Evolutionary conservation across 2,888 invertebrate genomes (phyloP).

Genomic region (Xylophagus ater): DNA sequence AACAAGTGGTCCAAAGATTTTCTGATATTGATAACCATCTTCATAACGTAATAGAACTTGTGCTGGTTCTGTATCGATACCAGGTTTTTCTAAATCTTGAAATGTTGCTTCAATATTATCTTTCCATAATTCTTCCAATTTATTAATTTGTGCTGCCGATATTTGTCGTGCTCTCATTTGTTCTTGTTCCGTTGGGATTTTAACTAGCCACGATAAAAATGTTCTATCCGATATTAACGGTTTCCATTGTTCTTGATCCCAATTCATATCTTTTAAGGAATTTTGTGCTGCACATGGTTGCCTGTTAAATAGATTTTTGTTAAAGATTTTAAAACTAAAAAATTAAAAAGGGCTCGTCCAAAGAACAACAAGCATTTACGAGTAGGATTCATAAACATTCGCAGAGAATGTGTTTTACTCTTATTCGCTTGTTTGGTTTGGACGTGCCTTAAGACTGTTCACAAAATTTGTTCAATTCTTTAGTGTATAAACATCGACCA

Average conservation of each 20-base stretch:
- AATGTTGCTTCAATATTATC: constrained; percentile 96
- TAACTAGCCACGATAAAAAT: constrained; percentile 93
- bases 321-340: not conserved
- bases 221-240: constrained; percentile 93
- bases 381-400: no score
- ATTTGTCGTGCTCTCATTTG: constrained; percentile 93
- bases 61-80: constrained; percentile 95
- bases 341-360: no score
- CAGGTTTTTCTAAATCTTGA: constrained; percentile 96
- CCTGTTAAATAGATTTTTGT: constrained; percentile 25
- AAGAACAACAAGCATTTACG: no score
- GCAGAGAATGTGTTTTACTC: no score
- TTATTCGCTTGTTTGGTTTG: no score
- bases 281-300: constrained; percentile 98
- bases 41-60: constrained; percentile 72
- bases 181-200: constrained; percentile 94
- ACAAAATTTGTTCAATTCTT: no score
- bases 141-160: constrained; percentile 93
- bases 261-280: constrained; percentile 97
- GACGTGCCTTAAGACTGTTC: no score
- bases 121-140: constrained; percentile 97
- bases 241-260: constrained; percentile 99
- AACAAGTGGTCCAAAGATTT: constrained; percentile 93
- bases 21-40: constrained; percentile 98
- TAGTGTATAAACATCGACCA: no score